These are phyloP conservation scores for Caenorhabditis plicata DNA, from an alignment of 2,888 invertebrate genomes.

Conservation along the genomic window DNA sequence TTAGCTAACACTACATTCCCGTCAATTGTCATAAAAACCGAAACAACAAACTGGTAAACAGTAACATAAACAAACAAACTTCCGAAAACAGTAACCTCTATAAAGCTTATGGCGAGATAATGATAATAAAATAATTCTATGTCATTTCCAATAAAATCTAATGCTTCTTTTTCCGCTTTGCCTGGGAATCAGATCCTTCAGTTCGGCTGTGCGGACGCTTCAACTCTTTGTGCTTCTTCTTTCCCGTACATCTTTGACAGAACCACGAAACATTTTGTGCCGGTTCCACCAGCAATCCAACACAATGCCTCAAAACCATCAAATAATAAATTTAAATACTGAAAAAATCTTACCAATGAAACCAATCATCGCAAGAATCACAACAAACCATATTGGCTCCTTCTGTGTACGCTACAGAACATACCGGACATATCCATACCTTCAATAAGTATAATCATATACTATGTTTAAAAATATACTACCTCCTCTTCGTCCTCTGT, in stretches of 20 bases:
- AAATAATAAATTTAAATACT: neutral
- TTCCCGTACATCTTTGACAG: constrained; percentile 48
- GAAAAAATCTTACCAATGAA: constrained; percentile 53
- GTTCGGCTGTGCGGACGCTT: constrained; percentile 14
- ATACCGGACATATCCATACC: constrained; percentile 63
- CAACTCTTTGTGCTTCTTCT: constrained; percentile 27
- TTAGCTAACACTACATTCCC: too few species aligned
- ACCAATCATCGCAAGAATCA: constrained; percentile 62
- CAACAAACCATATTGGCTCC: constrained; percentile 62
- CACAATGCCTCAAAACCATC: constrained; percentile 51
- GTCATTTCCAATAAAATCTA: too few species aligned
- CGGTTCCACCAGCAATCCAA: constrained; percentile 53
- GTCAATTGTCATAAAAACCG: too few species aligned
- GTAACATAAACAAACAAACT: too few species aligned
- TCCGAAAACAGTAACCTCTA: too few species aligned
- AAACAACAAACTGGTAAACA: too few species aligned
- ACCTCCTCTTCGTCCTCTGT: constrained; percentile 13
- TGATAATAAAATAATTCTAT: too few species aligned
- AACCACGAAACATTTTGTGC: constrained; percentile 53
- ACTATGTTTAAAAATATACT: constrained; percentile 1
- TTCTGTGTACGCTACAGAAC: constrained; percentile 60
- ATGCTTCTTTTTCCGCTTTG: constrained; percentile 12
- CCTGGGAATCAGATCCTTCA: neutral
- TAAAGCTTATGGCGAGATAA: too few species aligned
- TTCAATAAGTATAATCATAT: constrained; percentile 21